A percentile compares a stretch with the other conserved stretches of the same genome.
These are phyloP conservation scores for Tortricodes alternella DNA, from an alignment of 2,888 invertebrate genomes.

Conservation along the genomic window DNA sequence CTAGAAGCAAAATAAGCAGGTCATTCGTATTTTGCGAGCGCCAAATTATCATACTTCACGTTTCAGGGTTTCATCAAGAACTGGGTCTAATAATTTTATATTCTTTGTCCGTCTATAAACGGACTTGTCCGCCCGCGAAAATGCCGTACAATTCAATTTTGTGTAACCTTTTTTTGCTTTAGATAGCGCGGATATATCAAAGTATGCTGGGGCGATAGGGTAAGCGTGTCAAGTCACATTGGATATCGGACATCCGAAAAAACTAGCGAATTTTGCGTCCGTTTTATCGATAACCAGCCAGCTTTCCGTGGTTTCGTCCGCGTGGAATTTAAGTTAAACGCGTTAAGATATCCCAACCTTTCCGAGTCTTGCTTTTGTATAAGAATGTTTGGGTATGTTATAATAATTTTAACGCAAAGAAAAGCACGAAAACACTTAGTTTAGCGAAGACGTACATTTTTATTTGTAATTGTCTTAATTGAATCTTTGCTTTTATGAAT, in stretches of 20 bases:
- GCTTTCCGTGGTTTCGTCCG: no score
- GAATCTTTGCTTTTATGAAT: no score
- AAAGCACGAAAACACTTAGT: no score
- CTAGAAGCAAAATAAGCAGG: slow-evolving; percentile 49
- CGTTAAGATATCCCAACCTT: no score
- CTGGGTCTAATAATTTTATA: slow-evolving; percentile 29
- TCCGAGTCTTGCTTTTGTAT: no score
- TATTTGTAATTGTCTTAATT: no score
- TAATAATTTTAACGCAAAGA: no score
- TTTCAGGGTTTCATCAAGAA: slow-evolving; percentile 25
- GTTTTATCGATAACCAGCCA: not conserved
- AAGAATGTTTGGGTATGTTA: no score
- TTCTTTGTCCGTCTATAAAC: slow-evolving; percentile 25
- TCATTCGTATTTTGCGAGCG: slow-evolving; percentile 53
- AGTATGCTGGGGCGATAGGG: slow-evolving; percentile 7
- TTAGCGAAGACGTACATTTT: no score
- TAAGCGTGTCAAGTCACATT: slow-evolving; percentile 2
- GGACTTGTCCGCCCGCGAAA: slow-evolving; percentile 13
- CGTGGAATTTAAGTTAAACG: not conserved
- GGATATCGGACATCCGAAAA: not conserved
- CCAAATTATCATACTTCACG: slow-evolving; percentile 28
- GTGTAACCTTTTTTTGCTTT: slow-evolving; percentile 8
- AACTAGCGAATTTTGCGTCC: not conserved
- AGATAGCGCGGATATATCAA: slow-evolving; percentile 8
- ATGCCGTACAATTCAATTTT: slow-evolving; percentile 17